Base-by-base conservation (phyloP, 2,888 invertebrate species). In the Hemicrepidius hirtus region DNA sequence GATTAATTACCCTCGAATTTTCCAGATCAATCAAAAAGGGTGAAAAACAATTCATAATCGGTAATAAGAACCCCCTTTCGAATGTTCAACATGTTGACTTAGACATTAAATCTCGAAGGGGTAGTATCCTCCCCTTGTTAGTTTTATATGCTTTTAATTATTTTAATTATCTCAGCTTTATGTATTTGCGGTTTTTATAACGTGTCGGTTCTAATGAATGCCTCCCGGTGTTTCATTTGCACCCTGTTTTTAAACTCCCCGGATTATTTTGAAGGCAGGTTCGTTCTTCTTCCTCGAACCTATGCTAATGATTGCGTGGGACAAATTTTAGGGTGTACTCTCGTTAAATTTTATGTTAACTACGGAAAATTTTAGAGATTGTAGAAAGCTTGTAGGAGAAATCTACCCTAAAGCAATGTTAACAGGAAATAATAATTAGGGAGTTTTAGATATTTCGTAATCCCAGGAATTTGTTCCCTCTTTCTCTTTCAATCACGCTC, bases 81-180 rank as follows among this genome's bases (percentile, higher is more conserved):
- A 20, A 46, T 46, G 16, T 9, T 24, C 12, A 12, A 18, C 50
- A 18, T 21, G 50, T 24, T 50, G 50, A 24, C 50, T 50, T n/a
- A n/a, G 50, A 50, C 24, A 53, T 28, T 53, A 53, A 53, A 28
- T 28, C 32, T 24, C 13, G 32, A n/a, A n/a, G n/a, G n/a, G 13
- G n/a, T 5, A 12, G 28, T 2, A 28, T 50, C 24, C 18, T 16
- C 18, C 44, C 10, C 50, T 53, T 53, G 53, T 53, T 53, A 53
- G 53, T 53, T 53, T 53, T 53, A 53, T 13, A 32, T 4, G 53
- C 53, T 28, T 53, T 53, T 53, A 53, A 53, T 53, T 53, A 53
- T 53, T 53, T 28, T 53, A 53, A 53, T 53, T 24, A 49, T 28
- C 32, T 53, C 13, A 5, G 28, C 21, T 28, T 7, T 53, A 21